Base-by-base conservation (phyloP, 2,888 invertebrate species). In the Drosophila rellima region DNA sequence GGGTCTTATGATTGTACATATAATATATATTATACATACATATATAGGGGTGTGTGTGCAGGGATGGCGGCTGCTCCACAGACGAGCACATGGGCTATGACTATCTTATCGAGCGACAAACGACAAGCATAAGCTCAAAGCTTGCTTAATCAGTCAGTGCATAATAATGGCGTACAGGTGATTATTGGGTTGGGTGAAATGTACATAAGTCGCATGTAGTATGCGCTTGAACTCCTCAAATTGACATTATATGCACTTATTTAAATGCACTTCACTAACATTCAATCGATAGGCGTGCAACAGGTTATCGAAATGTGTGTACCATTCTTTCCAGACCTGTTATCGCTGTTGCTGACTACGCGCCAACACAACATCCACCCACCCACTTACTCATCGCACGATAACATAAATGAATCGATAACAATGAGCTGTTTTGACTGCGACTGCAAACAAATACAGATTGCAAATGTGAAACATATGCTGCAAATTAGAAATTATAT, bases 61-160 rank as follows among this genome's bases (percentile, higher is more conserved):
- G 63, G 35, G 72, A 59, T 60, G 57, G 48, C 48, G 63, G 26
- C 33, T 62, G 31, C 44, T 42, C 29, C 20, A 42, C 17, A 26
- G 35, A 35, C 42, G 29, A 44, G 54, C 56, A 70, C 40, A 61
- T 74, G 63, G 31, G 18, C 33, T 10, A 11, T 47, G 52, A 55
- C 61, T 86, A 88, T 88, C 83, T 83, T 80, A 83, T 88, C 83
- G 70, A 45, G 51, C 55, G n/a, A 59, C 48, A 45, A 47, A 48
- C 74, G 66, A 51, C 66, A 82, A 87, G 55, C 83, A 82, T 82
- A 86, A 82, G 74, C 80, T 63, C 56, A 31, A 59, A 37, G 71
- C 68, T 67, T 69, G 63, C 67, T 63, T 68, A 82, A 86, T 82
- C 80, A 78, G 56, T 15, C 63, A 61, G 67, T 84, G 84, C 78